phyloP scores from a whole-genome alignment of 1,140 invertebrate genomes.

The Contarinia nasturtii region DNA sequence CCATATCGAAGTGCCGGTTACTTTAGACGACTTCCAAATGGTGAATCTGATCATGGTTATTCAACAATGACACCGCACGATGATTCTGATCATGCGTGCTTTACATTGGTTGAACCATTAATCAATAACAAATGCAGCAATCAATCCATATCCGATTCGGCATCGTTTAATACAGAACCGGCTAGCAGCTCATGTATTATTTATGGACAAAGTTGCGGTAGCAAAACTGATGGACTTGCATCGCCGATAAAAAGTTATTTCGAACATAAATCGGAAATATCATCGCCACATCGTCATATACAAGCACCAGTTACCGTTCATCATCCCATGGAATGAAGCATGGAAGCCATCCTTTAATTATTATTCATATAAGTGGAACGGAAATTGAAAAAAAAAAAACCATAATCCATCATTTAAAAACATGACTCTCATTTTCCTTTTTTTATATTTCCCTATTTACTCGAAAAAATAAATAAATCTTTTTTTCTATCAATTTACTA shows the following conservation, averaged over 20 bases:
- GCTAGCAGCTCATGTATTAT: slow-evolving; percentile 24
- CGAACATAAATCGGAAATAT: slow-evolving; percentile 26
- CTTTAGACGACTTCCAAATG: slow-evolving; percentile 59
- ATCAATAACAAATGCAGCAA: slow-evolving; percentile 29
- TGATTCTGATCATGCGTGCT: slow-evolving; percentile 62
- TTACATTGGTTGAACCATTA: slow-evolving; percentile 40
- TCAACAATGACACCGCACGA: slow-evolving; percentile 88
- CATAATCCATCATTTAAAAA: too few relatives aligned
- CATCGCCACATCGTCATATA: slow-evolving; percentile 28
- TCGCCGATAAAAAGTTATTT: slow-evolving; percentile 24
- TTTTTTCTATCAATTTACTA: too few relatives aligned
- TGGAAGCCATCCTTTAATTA: slow-evolving; percentile 27
- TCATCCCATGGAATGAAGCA: slow-evolving; percentile 56
- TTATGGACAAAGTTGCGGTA: neutral
- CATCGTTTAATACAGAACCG: slow-evolving; percentile 36
- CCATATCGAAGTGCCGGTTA: slow-evolving; percentile 65
- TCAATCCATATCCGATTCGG: slow-evolving; percentile 33
- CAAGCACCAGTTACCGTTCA: slow-evolving; percentile 78
- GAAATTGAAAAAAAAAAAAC: too few relatives aligned
- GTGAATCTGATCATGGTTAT: slow-evolving; percentile 84
- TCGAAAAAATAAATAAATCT: too few relatives aligned
- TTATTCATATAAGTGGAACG: too few relatives aligned
- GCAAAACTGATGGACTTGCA: slow-evolving; percentile 14
- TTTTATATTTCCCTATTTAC: too few relatives aligned
- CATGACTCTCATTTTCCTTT: too few relatives aligned